Evolutionary conservation across 64 coral and sea anemone species (phyloP).

Genomic region (Pocillopora verrucosa): DNA sequence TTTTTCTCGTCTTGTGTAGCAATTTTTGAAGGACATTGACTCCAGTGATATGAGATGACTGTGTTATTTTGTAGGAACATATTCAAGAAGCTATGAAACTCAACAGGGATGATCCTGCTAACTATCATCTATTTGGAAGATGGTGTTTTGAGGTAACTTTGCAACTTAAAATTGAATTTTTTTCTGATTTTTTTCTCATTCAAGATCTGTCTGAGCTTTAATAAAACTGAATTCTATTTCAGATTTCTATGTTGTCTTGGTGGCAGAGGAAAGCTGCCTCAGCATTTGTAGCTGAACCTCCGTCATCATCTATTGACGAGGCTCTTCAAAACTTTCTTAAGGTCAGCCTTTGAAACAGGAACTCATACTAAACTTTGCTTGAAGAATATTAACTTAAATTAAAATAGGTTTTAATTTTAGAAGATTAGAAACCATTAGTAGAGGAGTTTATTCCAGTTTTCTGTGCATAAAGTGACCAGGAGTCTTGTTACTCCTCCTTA

Average conservation of each 20-base stretch:
- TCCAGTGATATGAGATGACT: neutral
- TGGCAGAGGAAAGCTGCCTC: constrained; percentile 86
- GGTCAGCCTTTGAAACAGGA: constrained; percentile 6
- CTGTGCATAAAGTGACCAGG: no score
- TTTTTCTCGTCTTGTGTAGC: no score
- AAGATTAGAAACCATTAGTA: neutral
- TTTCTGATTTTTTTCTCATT: no score
- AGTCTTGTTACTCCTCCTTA: no score
- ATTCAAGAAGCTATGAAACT: constrained; percentile 80
- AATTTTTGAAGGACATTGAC: no score
- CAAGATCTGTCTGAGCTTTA: no score
- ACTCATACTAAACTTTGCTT: no score
- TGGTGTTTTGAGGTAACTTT: constrained; percentile 86
- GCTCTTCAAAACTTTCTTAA: constrained; percentile 81
- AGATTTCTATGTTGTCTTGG: constrained; percentile 76
- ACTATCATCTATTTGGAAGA: constrained; percentile 82
- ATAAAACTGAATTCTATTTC: neutral
- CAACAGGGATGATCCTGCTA: constrained; percentile 69
- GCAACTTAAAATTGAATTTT: no score
- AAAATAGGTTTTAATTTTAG: neutral
- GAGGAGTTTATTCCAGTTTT: neutral
- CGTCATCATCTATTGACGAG: constrained; percentile 80
- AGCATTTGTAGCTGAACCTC: constrained; percentile 79
- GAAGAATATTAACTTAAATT: no score
- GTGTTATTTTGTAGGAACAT: constrained; percentile 59